Evolutionary conservation across 2,888 invertebrate species (phyloP), one percentile per base, ranked within the genome.

Genomic region (Lasioglossum morio): DNA sequence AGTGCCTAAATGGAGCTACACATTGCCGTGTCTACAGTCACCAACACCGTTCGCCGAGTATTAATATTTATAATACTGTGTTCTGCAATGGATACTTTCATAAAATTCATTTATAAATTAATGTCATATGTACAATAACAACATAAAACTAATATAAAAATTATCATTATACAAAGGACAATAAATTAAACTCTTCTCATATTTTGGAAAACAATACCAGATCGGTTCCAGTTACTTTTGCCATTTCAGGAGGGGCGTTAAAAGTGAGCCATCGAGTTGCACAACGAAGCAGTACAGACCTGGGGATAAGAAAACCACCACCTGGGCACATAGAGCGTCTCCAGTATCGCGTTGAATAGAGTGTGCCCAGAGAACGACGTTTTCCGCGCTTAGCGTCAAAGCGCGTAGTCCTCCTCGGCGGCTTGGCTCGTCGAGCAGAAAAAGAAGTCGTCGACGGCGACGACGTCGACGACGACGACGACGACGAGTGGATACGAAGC

Each of bases 311-410:
- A n/a, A 4, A 40, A 40, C n/a, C 40, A n/a, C 23, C 37, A 40
- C 2, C 70, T 14, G 37, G 10, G 34, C 34, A 10, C n/a, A 23
- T 19, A 37, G 69, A 69, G 23, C 7, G 69, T 23, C 34, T 69
- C 4, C 69, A 4, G 23, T 34, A 69, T 69, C 37, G 7, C 63
- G 34, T 16, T n/a, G 69, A 37, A 70, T 70, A 40, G 70, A 72
- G 23, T 19, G 57, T 27, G 12, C 74, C 73, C 79, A 80, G 75
- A 77, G 89, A 85, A 85, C 77, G 79, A 83, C 81, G 81, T 87
- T 87, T 85, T 83, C 82, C 72, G 57, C 74, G 85, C 66, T 79
- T 37, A 43, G 57, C 84, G 82, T 86, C 82, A 89, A 89, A 89
- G 87, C 81, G 77, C 57, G 57, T n/a, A 57, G 57, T 57, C 57